These are phyloP conservation scores for Drosophila subpulchrella DNA, from an alignment of 1,140 invertebrate genomes.

Conservation along the genomic window DNA sequence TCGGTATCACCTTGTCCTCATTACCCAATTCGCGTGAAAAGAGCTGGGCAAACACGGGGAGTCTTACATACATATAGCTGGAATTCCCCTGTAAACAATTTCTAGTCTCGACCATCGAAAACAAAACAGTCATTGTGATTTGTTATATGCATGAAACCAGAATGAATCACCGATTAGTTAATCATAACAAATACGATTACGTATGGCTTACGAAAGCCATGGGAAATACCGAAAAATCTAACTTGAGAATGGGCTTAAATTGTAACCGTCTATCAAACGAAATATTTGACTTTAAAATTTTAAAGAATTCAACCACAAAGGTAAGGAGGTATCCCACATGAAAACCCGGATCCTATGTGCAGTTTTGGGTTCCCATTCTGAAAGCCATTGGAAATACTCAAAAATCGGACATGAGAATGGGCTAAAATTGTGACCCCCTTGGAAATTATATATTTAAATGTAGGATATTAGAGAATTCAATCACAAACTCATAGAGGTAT, in stretches of 20 bases:
- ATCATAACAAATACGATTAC: background rate
- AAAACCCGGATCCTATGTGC: too few species aligned
- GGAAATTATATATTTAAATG: too few species aligned
- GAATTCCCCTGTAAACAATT: background rate
- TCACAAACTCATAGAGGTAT: too few species aligned
- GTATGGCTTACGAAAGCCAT: background rate
- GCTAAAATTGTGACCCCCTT: too few species aligned
- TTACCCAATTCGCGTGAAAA: conserved; percentile 48
- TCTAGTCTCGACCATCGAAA: background rate
- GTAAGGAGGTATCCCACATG: too few species aligned
- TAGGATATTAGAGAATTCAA: too few species aligned
- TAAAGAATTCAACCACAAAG: too few species aligned
- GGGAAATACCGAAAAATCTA: background rate
- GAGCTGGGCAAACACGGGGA: conserved; percentile 3
- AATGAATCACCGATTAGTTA: background rate
- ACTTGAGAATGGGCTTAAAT: background rate
- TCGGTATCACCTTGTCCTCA: conserved; percentile 49
- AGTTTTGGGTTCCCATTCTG: too few species aligned
- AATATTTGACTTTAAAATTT: too few species aligned
- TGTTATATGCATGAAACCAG: background rate
- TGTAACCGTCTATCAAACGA: too few species aligned
- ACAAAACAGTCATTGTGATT: conserved; percentile 14
- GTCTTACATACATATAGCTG: background rate
- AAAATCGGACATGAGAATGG: too few species aligned
- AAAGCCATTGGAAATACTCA: too few species aligned